These are phyloP conservation scores for Chlorodrepanis virens DNA, from an alignment of 2,113 vertebrate species.

Conservation along the genomic window DNA sequence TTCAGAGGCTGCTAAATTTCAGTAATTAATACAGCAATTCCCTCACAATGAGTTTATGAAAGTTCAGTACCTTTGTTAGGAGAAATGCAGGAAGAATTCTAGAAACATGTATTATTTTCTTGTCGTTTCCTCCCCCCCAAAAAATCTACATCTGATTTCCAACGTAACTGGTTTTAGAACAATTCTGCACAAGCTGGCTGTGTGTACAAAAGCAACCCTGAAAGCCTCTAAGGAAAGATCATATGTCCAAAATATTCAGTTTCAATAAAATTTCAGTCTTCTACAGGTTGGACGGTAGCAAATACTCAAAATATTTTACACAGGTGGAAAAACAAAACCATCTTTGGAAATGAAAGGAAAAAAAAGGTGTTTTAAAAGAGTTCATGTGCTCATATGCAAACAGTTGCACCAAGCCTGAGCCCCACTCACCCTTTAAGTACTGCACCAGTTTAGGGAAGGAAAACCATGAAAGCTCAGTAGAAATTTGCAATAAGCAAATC, in stretches of 20 bases:
- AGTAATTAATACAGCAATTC: neutral
- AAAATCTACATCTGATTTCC: neutral
- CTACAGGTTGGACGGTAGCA: neutral
- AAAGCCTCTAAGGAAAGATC: neutral
- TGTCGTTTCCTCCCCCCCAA: neutral
- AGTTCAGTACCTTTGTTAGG: neutral
- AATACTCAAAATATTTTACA: neutral
- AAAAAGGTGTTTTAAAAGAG: neutral
- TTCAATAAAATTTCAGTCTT: neutral
- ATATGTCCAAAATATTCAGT: neutral
- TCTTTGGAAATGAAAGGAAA: neutral
- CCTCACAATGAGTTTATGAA: neutral
- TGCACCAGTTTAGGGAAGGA: neutral
- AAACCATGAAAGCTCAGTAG: neutral
- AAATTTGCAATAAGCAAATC: neutral
- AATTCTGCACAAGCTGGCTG: neutral
- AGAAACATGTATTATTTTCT: neutral
- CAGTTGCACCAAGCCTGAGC: neutral
- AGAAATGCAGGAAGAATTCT: neutral
- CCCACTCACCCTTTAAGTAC: neutral
- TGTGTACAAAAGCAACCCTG: neutral
- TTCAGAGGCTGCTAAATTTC: neutral
- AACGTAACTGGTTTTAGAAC: neutral
- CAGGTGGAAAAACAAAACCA: rapidly evolving
- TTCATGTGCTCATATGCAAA: neutral